Percentiles rank a stretch among this genome's conserved stretches.
phyloP scores from a whole-genome alignment of 2,797 vertebrate genomes.

The Centroberyx gerrardi region DNA sequence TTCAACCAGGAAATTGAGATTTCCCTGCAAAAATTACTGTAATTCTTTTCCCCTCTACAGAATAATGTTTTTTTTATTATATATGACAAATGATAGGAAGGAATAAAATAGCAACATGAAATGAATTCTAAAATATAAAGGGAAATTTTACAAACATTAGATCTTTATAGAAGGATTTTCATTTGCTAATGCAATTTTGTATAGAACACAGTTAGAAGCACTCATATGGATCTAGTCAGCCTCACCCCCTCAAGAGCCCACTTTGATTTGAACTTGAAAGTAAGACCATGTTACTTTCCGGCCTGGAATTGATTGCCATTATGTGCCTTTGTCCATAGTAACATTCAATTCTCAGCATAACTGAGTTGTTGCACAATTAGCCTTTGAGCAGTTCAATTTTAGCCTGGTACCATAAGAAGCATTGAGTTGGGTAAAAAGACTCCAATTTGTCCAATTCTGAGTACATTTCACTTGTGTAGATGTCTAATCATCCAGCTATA shows the following conservation, averaged over 20 bases:
- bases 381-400: conserved; percentile 74
- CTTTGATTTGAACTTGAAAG: conserved; percentile 71
- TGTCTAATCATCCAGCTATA: conserved; percentile 74
- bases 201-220: conserved; percentile 23
- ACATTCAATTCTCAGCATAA: conserved; percentile 78
- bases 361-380: conserved; percentile 79
- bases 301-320: conserved; percentile 79
- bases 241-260: conserved; percentile 37
- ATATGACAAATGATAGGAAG: too few relatives aligned
- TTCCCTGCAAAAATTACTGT: too few relatives aligned
- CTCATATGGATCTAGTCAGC: conserved; percentile 27
- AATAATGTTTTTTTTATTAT: too few relatives aligned
- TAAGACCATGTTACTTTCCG: conserved; percentile 44
- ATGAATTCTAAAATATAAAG: conserved; percentile 48
- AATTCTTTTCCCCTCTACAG: not conserved
- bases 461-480: conserved; percentile 61
- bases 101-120: conserved; percentile 8
- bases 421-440: conserved; percentile 70
- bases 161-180: conserved; percentile 44
- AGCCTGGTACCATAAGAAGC: conserved; percentile 71
- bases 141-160: conserved; percentile 59
- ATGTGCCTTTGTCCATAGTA: conserved; percentile 77
- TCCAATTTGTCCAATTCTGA: conserved; percentile 78
- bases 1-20: not conserved
- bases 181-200: conserved; percentile 48